Percentiles rank a stretch among this genome's conserved stretches.
These are phyloP conservation scores for Octopus sinensis DNA, from an alignment of 1,140 invertebrate species.

Conservation along the genomic window DNA sequence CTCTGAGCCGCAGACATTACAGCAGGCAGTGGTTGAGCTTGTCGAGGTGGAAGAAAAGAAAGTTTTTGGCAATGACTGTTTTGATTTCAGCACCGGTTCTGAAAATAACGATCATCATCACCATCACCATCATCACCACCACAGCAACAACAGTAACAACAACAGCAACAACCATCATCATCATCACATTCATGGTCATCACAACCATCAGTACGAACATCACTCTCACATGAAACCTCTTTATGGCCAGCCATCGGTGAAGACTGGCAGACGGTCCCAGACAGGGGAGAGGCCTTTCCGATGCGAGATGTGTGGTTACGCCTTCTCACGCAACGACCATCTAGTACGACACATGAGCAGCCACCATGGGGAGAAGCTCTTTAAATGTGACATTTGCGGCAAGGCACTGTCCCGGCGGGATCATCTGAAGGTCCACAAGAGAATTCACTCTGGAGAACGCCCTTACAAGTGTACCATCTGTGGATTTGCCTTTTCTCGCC, in stretches of 20 bases:
- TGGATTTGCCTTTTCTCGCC: constrained; percentile 59
- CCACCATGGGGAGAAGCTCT: constrained; percentile 23
- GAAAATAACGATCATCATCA: neutral
- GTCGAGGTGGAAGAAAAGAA: constrained; percentile 6
- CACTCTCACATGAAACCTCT: constrained; percentile 25
- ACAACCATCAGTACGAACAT: neutral
- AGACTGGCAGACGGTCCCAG: constrained; percentile 35
- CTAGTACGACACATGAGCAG: constrained; percentile 20
- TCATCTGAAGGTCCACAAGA: constrained; percentile 95
- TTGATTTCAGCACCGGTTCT: neutral
- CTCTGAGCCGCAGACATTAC: neutral
- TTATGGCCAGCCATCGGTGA: constrained; percentile 23
- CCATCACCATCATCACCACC: neutral
- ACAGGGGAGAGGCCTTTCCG: constrained; percentile 34
- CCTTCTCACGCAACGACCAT: constrained; percentile 15
- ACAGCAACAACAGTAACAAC: neutral
- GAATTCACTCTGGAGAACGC: constrained; percentile 95
- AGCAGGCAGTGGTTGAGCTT: constrained; percentile 3
- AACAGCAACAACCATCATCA: neutral
- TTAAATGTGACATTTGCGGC: constrained; percentile 80
- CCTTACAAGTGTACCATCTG: constrained; percentile 97
- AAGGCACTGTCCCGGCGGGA: constrained; percentile 99
- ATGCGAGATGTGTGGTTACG: constrained; percentile 23
- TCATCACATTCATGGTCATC: neutral
- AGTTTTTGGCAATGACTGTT: neutral